Percentiles rank a stretch among this genome's conserved stretches.
These are phyloP conservation scores for Dione vanillae DNA, from an alignment of 2,888 invertebrate genomes.

Conservation along the genomic window DNA sequence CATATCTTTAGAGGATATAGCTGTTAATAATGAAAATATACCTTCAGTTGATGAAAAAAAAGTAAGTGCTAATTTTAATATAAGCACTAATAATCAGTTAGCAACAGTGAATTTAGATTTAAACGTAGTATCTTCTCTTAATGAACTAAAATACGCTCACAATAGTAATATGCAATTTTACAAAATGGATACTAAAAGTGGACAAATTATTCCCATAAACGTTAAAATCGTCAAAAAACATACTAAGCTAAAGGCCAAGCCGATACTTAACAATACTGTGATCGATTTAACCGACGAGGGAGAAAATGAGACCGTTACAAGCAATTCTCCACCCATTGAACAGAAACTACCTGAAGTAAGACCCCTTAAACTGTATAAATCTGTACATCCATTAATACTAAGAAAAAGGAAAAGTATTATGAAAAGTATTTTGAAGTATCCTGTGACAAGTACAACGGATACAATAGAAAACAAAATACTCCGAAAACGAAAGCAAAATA, in stretches of 20 bases:
- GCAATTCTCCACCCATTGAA: background rate
- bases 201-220: constrained; percentile 63
- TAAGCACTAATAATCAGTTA: background rate
- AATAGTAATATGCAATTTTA: constrained; percentile 63
- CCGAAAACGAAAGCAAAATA: constrained; percentile 31
- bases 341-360: background rate
- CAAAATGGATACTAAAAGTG: constrained; percentile 65
- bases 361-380: constrained; percentile 57
- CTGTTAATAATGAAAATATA: constrained; percentile 18
- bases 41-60: background rate
- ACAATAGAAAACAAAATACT: constrained; percentile 3
- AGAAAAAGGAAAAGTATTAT: constrained; percentile 23
- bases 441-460: constrained; percentile 14
- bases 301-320: constrained; percentile 18
- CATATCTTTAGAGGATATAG: constrained; percentile 67
- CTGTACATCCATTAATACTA: constrained; percentile 46
- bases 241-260: constrained; percentile 5
- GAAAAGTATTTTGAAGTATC: constrained; percentile 32
- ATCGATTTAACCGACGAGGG: constrained; percentile 71
- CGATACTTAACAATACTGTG: constrained; percentile 41
- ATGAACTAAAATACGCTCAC: constrained; percentile 65
- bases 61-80: background rate
- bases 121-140: constrained; percentile 59
- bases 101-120: constrained; percentile 37
- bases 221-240: constrained; percentile 64